These are phyloP conservation scores for Agonopterix arenella DNA, from an alignment of 2,888 invertebrate genomes.

Conservation along the genomic window DNA sequence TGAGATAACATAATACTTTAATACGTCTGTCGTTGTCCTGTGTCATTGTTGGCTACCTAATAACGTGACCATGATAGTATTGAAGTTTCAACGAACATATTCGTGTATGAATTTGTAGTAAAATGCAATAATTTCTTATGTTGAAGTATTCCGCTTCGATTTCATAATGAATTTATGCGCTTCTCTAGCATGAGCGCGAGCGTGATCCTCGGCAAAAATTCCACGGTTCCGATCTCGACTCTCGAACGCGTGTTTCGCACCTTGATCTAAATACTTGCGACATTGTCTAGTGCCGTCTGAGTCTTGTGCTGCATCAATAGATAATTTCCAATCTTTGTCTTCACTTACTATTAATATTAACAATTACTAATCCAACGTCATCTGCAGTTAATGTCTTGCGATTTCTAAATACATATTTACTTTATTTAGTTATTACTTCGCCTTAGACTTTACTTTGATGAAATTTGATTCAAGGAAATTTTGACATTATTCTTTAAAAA, in stretches of 20 bases:
- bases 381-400: too few relatives aligned
- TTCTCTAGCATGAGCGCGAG: slow-evolving; percentile 40
- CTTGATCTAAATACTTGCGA: slow-evolving; percentile 76
- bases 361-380: too few relatives aligned
- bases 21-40: background rate
- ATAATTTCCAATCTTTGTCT: slow-evolving; percentile 15
- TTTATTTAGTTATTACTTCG: too few relatives aligned
- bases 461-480: too few relatives aligned
- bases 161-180: slow-evolving; percentile 55
- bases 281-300: slow-evolving; percentile 63
- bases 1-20: background rate
- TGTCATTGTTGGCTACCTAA: background rate
- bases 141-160: slow-evolving; percentile 38
- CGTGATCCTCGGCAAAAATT: slow-evolving; percentile 68
- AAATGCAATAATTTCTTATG: slow-evolving; percentile 20
- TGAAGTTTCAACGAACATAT: background rate
- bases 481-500: too few relatives aligned
- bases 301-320: slow-evolving; percentile 34
- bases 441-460: too few relatives aligned
- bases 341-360: background rate
- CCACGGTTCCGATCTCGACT: slow-evolving; percentile 65
- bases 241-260: slow-evolving; percentile 71
- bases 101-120: slow-evolving; percentile 2
- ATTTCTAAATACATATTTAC: too few relatives aligned
- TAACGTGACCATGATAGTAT: background rate